Base-by-base conservation (phyloP, 2,113 vertebrate species). In the Meles meles region DNA sequence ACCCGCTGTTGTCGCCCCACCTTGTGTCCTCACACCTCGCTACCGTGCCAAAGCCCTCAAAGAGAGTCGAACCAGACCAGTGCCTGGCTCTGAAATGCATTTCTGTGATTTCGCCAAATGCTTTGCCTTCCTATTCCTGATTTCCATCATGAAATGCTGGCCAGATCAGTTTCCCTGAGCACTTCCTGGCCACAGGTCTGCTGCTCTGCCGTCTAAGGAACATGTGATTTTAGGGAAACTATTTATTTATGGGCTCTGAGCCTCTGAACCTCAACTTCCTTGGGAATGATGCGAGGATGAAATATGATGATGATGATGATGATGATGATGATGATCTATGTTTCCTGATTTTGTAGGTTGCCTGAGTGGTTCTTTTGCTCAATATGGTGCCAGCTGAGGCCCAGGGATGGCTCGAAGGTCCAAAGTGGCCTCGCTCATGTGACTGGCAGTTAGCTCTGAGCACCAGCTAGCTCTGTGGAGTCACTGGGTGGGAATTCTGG, bases 1-100 rank as follows among this genome's bases (percentile, higher is more conserved):
- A 21, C 5, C 4, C 4, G 1, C 52, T 21, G 0, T 9, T 1
- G 14, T 4, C 14, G 65, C 4, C 20, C 18, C 5, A 17, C 9
- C 63, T 23, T 27, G 0, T 1, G 27, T 37, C 29, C 81, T 49
- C 65, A 34, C 69, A 47, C 34, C 67, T 23, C 39, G 31, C 25
- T 65, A 8, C 69, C 8, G 7, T 0, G 15, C 29, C 2, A 25
- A 67, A 55, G 37, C 18, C 71, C 25, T 71, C 94, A 12, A 7
- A 44, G 76, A 52, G 34, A 47, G 17, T 15, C 47, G 2, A 7
- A 37, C 17, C n/a, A 9, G 82, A 71, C 20, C 39, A 72, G 37
- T 23, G 20, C 44, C 61, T 6, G 7, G 23, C 61, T 92, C 71
- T 37, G 23, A 88, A 65, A 42, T 12, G 13, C 69, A 37, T 69